Percentiles rank a stretch among this genome's conserved stretches.
These are phyloP conservation scores for Whitmania pigra DNA, from an alignment of 1,140 invertebrate species.

Conservation along the genomic window DNA sequence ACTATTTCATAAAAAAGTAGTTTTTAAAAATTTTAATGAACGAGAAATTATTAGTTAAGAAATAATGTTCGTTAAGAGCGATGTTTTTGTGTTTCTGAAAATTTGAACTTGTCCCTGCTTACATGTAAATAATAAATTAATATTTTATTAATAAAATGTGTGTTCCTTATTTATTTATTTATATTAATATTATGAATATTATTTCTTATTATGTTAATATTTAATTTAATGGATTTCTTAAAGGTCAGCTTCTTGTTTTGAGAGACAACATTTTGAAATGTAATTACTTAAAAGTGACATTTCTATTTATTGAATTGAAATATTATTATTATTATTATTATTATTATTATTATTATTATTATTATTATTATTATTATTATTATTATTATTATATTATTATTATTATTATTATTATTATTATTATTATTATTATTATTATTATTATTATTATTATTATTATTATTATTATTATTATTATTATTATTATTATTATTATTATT, in stretches of 20 bases:
- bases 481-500: not conserved
- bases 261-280: not conserved
- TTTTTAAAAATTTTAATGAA: not conserved
- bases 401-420: not conserved
- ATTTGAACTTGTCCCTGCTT: no score
- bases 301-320: not conserved
- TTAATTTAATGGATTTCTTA: no score
- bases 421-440: not conserved
- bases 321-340: not conserved
- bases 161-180: not conserved
- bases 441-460: not conserved
- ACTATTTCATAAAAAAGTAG: not conserved
- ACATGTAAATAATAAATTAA: no score
- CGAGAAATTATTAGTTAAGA: no score
- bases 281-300: not conserved
- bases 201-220: no score
- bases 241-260: not conserved
- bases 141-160: no score
- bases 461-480: constrained; percentile 1
- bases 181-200: no score
- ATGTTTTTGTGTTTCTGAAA: no score
- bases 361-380: not conserved
- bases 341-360: not conserved
- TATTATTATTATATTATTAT: constrained; percentile 4
- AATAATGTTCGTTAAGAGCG: no score